Conservation (phyloP, 2,888 invertebrate species). For the Agapostemon virescens region DNA sequence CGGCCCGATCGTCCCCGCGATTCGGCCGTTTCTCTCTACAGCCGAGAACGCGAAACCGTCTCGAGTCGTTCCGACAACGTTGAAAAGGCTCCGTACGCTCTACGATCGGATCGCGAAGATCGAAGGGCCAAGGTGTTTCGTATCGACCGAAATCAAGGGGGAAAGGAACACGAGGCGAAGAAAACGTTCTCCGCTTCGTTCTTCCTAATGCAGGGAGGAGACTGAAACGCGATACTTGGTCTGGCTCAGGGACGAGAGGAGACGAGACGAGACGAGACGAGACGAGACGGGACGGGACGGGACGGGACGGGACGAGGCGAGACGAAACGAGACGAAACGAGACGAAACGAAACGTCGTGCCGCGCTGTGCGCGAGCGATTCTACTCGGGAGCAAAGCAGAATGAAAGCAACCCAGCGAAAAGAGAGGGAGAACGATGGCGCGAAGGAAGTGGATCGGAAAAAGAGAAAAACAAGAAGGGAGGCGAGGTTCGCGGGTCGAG, state of each 20-base stretch:
- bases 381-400: slow-evolving; percentile 48
- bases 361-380: slow-evolving; percentile 38
- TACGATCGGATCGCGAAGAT: background rate
- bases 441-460: slow-evolving; percentile 52
- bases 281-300: background rate
- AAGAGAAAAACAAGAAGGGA: slow-evolving; percentile 50
- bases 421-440: slow-evolving; percentile 47
- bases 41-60: too few relatives aligned
- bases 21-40: too few relatives aligned
- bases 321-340: background rate
- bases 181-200: slow-evolving; percentile 21
- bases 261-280: background rate
- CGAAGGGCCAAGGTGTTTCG: background rate
- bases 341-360: background rate
- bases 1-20: too few relatives aligned
- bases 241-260: slow-evolving; percentile 38
- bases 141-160: background rate
- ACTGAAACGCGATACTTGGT: slow-evolving; percentile 74
- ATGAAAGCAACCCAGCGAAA: slow-evolving; percentile 45
- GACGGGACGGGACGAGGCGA: background rate
- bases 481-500: slow-evolving; percentile 46
- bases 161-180: slow-evolving; percentile 11
- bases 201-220: slow-evolving; percentile 49
- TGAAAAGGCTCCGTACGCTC: background rate
- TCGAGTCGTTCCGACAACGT: background rate